phyloP scores from a whole-genome alignment of 2,113 vertebrate species.

The Laterallus jamaicensis region DNA sequence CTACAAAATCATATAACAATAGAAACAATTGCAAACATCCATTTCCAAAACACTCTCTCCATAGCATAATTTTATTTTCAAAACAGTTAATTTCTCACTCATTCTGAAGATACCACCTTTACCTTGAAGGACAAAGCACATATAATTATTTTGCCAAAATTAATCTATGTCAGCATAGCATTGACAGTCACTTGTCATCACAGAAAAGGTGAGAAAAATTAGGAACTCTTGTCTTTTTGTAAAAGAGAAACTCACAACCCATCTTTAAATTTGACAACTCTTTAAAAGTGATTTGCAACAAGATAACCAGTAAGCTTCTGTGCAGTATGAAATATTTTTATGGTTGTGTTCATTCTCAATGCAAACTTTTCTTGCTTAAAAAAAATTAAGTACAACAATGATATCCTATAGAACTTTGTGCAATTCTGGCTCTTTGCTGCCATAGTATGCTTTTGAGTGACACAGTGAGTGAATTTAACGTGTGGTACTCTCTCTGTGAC shows the following conservation, averaged over 20 bases:
- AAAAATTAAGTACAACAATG: background rate
- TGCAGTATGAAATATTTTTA: background rate
- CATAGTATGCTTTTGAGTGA: background rate
- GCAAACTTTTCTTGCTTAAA: background rate
- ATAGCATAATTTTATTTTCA: background rate
- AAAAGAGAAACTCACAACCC: background rate
- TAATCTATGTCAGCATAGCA: background rate
- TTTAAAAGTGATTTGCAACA: background rate
- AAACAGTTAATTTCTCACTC: background rate
- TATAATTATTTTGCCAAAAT: background rate
- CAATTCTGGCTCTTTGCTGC: background rate
- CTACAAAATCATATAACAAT: background rate
- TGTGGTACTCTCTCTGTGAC: background rate
- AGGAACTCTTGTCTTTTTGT: background rate
- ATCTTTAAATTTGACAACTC: background rate
- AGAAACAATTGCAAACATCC: background rate
- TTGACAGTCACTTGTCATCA: background rate
- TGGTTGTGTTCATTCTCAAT: background rate
- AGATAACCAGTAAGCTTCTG: background rate
- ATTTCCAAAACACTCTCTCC: background rate
- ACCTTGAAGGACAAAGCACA: background rate
- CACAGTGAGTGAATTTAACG: background rate
- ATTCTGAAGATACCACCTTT: background rate
- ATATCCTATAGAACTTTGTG: background rate
- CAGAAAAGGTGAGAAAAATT: background rate